Evolutionary conservation across 2,113 vertebrate genomes (phyloP), one percentile per base, ranked within the genome.

Genomic region (Tachycineta bicolor): DNA sequence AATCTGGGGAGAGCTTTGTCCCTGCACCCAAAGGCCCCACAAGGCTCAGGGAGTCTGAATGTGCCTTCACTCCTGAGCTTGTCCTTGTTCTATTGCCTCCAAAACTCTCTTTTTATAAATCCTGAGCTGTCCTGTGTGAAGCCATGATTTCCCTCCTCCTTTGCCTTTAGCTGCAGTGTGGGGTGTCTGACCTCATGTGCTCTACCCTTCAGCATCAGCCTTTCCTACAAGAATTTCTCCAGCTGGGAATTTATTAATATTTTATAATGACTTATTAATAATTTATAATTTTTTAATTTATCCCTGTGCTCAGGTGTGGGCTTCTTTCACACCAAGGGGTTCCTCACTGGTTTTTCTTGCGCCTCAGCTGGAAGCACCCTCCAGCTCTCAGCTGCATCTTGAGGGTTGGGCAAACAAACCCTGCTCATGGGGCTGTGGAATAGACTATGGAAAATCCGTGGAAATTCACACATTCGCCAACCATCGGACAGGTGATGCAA

Each of bases 141-240:
- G 68, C 47, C 8, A 1, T 7, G 28, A 11, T 46, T 37, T 59
- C 58, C 21, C 41, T 56, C 2, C 2, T 33, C 16, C 59, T 64
- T 26, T 14, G 28, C 41, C n/a, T 8, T 28, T 0, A 39, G 20
- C 29, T 34, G 7, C 6, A 41, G 58, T 0, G 16, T 5, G 3
- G 39, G 17, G 43, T 14, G 22, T 29, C 43, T 21, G 34, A 67
- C 29, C 20, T 5, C 0, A 3, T 5, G 60, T 19, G 34, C 4
- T 29, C 29, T 33, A 0, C 44, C 5, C 23, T 2, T 2, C 53
- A 39, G 28, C 58, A 11, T 2, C 12, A 9, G 5, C 7, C 17
- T 41, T 44, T 55, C 58, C 86, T 33, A 1, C 22, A n/a, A 11
- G 24, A 34, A 60, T 0, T 33, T 18, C 6, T n/a, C 56, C 73